Base-by-base conservation (phyloP, 2,113 vertebrate species). In the Chloebia gouldiae region DNA sequence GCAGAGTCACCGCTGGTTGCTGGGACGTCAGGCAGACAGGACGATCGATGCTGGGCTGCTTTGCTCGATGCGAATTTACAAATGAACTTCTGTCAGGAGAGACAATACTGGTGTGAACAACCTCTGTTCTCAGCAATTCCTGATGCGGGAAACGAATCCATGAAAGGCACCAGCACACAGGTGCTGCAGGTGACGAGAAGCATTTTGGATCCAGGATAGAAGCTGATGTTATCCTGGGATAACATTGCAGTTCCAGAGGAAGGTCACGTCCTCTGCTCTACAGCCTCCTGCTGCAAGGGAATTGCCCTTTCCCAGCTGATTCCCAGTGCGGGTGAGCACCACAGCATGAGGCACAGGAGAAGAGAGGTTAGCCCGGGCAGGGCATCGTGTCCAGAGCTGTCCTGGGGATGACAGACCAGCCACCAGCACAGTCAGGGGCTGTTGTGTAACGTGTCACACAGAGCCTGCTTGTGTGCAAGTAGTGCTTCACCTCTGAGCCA, bases 31-130 rank as follows among this genome's bases (percentile, higher is more conserved):
- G 71, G 61, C 85, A 27, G 42, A 11, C 81, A 24, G 15, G 28
- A 6, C 39, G 15, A 81, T 95, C 90, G 70, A 81, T 96, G 92
- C 75, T 4, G 39, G 9, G 49, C 88, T 45, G 93, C 90, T 86
- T 11, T 77, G 85, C 66, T 80, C 64, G 2, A 83, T 85, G 49
- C 0, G 21, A 35, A 77, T 77, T 80, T 40, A 65, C 63, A 77
- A 22, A 83, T 33, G 70, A 81, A 73, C 51, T 40, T 47, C 57
- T 56, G 81, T 25, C 66, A 22, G 56, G 51, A 59, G 42, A 61
- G 65, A 10, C 11, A 5, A 35, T 15, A 5, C 35, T 17, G 20
- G 35, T 49, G 40, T 1, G 65, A 84, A 25, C 15, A 25, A 44
- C 53, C 57, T 73, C 59, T 42, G 40, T 8, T 49, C 63, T 75